Base-by-base conservation (phyloP, 2,888 invertebrate genomes). In the Clostera curtula region DNA sequence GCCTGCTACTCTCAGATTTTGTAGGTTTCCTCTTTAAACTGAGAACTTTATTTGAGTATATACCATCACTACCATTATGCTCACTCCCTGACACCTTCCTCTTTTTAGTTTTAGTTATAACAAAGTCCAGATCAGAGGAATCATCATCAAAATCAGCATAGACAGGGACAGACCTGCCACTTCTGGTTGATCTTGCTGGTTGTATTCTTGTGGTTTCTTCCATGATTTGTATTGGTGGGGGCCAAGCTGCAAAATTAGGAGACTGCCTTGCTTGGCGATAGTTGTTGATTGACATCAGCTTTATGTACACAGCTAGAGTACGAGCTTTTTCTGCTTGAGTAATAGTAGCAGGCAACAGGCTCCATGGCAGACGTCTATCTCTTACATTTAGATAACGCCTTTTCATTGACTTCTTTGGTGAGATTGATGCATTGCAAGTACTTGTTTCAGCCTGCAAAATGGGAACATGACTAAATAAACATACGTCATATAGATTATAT, bases 321-420 rank as follows among this genome's bases (percentile, higher is more conserved):
- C 69, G 63, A 8, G 80, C 80, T 46, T 79, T 79, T 37, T 83
- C 79, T 12, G 72, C 65, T 19, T 65, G 67, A 11, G 71, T 68
- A 23, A 80, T 48, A 15, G 62, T 47, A 11, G 45, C 56, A 2
- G 83, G 76, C 15, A 83, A 42, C 6, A 83, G 41, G 33, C 83
- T 74, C 83, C 83, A 83, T n/a, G 83, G 83, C 66, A 83, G 58
- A 16, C 83, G 56, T 34, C 77, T 68, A 25, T 83, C 83, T 43
- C 51, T 63, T 0, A 82, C 83, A 57, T 82, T 72, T 21, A 74
- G 34, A 43, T 66, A 73, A 4, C 66, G 56, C 31, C 82, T 66
- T 40, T 74, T 76, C 63, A 82, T 57, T n/a, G 55, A 58, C 34
- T 61, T 71, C 26, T 62, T 40, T 13, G 56, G 34, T 20, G 49